Conservation (phyloP, 2,888 invertebrate genomes). For the Andrena haemorrhoa region DNA sequence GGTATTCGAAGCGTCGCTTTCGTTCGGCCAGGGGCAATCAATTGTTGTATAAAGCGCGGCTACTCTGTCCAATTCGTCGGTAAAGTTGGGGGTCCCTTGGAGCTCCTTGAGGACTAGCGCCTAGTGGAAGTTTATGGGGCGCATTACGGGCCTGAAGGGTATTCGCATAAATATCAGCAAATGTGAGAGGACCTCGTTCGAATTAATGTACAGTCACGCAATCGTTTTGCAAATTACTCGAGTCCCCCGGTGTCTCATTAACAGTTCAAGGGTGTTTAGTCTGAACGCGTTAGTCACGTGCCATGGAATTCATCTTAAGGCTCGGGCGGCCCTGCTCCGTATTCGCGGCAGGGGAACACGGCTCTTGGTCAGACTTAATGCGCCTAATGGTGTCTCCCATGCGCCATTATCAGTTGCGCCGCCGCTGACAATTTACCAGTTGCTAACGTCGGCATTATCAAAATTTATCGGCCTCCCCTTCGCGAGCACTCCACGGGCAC, state of each 20-base stretch:
- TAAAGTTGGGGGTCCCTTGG: too few relatives aligned
- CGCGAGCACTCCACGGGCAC: constrained; percentile 41
- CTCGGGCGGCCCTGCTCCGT: constrained; percentile 38
- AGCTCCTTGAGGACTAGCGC: too few relatives aligned
- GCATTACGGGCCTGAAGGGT: background rate
- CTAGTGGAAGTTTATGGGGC: background rate
- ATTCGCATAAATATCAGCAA: constrained; percentile 22
- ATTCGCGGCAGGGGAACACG: constrained; percentile 50
- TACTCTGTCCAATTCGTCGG: too few relatives aligned
- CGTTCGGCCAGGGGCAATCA: too few relatives aligned
- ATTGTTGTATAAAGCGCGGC: too few relatives aligned
- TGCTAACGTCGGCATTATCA: constrained; percentile 66
- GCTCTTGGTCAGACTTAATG: constrained; percentile 77
- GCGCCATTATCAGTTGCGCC: constrained; percentile 78
- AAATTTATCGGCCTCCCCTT: constrained; percentile 69
- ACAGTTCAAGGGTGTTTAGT: constrained; percentile 42
- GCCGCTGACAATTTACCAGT: constrained; percentile 64
- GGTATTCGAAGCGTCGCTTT: too few relatives aligned
- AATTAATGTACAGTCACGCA: constrained; percentile 23
- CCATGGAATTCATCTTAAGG: constrained; percentile 59
- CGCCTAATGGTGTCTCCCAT: constrained; percentile 76
- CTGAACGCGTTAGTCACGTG: constrained; percentile 48
- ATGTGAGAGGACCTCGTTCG: constrained; percentile 13
- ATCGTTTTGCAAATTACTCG: constrained; percentile 51
- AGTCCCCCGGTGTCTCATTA: constrained; percentile 58